These are phyloP conservation scores for Cecidostiba fungosa DNA, from an alignment of 2,888 invertebrate genomes.

Conservation along the genomic window DNA sequence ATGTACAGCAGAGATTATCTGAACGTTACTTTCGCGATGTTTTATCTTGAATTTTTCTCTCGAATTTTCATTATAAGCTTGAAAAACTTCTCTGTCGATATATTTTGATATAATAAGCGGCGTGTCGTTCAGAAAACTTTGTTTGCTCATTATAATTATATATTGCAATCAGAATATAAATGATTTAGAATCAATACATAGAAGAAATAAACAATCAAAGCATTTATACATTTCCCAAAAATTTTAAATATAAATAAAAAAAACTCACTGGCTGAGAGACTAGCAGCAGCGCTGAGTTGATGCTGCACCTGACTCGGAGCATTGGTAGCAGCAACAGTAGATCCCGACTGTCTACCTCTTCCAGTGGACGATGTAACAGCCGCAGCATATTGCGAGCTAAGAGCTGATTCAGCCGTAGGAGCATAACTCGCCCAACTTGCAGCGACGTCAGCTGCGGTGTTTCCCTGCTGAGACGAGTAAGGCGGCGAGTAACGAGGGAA, in stretches of 20 bases:
- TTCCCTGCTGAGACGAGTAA: constrained; percentile 71
- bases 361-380: constrained; percentile 50
- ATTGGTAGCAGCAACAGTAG: constrained; percentile 60
- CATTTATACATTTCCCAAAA: too few relatives aligned
- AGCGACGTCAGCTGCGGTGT: constrained; percentile 45
- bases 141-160: too few relatives aligned
- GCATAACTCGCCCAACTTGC: constrained; percentile 45
- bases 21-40: constrained; percentile 32
- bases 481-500: constrained; percentile 75
- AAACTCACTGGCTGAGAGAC: constrained; percentile 87
- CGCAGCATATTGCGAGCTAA: constrained; percentile 2
- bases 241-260: background rate
- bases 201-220: too few relatives aligned
- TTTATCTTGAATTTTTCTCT: constrained; percentile 16
- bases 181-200: too few relatives aligned
- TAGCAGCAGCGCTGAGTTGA: constrained; percentile 86
- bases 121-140: too few relatives aligned
- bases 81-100: too few relatives aligned
- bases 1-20: constrained; percentile 30
- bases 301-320: constrained; percentile 66
- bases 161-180: too few relatives aligned
- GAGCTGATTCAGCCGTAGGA: background rate
- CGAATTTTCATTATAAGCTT: background rate
- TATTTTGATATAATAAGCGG: too few relatives aligned
- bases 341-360: constrained; percentile 61